Percentiles rank a stretch among this genome's conserved stretches.
These are phyloP conservation scores for Urocynchramus pylzowi DNA, from an alignment of 2,113 vertebrate genomes.

Conservation along the genomic window DNA sequence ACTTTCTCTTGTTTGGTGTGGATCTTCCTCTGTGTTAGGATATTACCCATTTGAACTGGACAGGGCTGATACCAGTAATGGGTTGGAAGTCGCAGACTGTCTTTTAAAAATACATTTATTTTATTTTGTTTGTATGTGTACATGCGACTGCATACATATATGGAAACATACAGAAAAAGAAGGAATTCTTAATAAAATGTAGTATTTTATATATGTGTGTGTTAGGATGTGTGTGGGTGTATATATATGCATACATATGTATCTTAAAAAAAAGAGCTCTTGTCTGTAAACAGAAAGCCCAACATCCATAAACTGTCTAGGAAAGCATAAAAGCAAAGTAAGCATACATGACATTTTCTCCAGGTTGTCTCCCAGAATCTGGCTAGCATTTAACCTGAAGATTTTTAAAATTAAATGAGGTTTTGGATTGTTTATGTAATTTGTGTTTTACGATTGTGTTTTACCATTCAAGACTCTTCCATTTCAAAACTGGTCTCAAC, in stretches of 20 bases:
- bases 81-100: background rate
- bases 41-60: background rate
- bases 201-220: background rate
- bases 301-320: background rate
- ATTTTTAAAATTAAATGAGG: background rate
- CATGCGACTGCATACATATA: fast-evolving
- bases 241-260: background rate
- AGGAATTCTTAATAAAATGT: background rate
- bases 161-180: background rate
- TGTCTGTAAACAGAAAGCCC: background rate
- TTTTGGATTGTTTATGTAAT: background rate
- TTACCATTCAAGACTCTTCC: background rate
- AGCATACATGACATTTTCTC: background rate
- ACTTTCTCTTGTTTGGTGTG: background rate
- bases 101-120: background rate
- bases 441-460: too few relatives aligned
- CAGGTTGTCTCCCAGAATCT: background rate
- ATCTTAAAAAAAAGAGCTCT: background rate
- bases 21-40: background rate
- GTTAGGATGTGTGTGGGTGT: background rate
- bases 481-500: background rate
- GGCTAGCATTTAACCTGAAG: background rate
- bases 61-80: background rate
- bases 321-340: background rate
- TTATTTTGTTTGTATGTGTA: background rate